Base-by-base conservation (phyloP, 2,888 invertebrate species). In the Aphodius sticticus region DNA sequence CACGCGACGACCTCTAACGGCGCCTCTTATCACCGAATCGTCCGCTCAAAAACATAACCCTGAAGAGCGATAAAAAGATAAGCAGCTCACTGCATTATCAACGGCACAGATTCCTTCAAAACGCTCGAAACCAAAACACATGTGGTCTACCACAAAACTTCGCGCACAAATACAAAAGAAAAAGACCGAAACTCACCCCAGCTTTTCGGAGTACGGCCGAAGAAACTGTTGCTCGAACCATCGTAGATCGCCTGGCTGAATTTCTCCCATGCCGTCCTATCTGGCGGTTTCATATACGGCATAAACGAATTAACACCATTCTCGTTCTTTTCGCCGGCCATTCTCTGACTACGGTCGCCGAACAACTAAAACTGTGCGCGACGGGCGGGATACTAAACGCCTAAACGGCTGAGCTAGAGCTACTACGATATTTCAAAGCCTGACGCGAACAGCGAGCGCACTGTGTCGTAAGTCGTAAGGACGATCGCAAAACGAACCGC, bases 171-270 rank as follows among this genome's bases (percentile, higher is more conserved):
- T 53, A 53, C 37, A 16, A 7, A 36, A 77, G 69, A 36, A 72
- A 26, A 16, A 35, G 14, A 38, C 38, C 7, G 14, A 76, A 71
- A 88, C 93, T 93, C 89, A 94, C 95, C 93, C 94, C 95, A 95
- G 88, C 93, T 90, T 81, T 89, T 88, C 16, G 90, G 90, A 74
- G 93, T 92, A 77, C 94, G 90, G 2, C 93, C 93, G 81, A 93
- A 87, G 81, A 94, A 90, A 16, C 92, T 93, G 70, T 92, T 91
- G 53, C 93, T 91, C 77, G 91, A 90, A 0, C 92, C 88, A 84
- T 94, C 92, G 85, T 91, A 91, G 16, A 92, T 38, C 5, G 81
- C 70, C 9, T 78, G 80, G 75, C 76, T 77, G 78, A 85, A 76
- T 70, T 82, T 82, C 70, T 85, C 82, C 85, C 85, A 85, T 76